These are phyloP conservation scores for Crypturellus tataupa DNA, from an alignment of 2,797 vertebrate species.

Conservation along the genomic window DNA sequence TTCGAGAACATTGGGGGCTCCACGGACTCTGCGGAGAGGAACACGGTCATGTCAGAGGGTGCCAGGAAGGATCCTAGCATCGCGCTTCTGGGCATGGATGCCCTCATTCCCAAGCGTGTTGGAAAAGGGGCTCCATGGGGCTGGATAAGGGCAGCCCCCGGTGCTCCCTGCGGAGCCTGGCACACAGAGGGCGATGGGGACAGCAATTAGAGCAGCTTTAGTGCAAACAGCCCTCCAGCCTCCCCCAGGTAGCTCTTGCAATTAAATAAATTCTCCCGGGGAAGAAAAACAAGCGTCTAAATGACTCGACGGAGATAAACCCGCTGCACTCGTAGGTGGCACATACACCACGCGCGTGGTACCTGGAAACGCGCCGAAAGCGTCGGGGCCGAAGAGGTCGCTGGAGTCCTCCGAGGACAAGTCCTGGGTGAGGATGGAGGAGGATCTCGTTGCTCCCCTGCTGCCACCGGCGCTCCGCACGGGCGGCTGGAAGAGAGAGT, in stretches of 20 bases:
- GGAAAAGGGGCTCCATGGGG: no score
- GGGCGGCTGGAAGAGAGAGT: slow-evolving; percentile 86
- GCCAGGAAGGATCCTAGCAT: background rate
- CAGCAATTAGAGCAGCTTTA: background rate
- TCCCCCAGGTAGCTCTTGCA: background rate
- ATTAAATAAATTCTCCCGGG: background rate
- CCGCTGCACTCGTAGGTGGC: fast-evolving
- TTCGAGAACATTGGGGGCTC: slow-evolving; percentile 85
- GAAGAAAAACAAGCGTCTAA: background rate
- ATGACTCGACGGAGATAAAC: fast-evolving
- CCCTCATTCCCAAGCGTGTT: no score
- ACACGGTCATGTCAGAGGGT: background rate
- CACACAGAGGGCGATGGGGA: background rate
- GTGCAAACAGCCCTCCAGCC: no score
- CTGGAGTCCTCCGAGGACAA: slow-evolving; percentile 87
- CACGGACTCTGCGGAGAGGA: slow-evolving; percentile 79
- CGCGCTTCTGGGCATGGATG: fast-evolving
- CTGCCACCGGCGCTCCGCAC: slow-evolving; percentile 79
- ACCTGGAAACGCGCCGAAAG: slow-evolving; percentile 84
- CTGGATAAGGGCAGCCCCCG: no score
- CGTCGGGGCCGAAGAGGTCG: slow-evolving; percentile 83
- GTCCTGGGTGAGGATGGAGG: slow-evolving; percentile 78
- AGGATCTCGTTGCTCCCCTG: slow-evolving; percentile 79
- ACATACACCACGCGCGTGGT: background rate
- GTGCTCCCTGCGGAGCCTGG: no score